phyloP scores from a whole-genome alignment of 2,113 vertebrate species.

The Brachypodius melanocephalos region DNA sequence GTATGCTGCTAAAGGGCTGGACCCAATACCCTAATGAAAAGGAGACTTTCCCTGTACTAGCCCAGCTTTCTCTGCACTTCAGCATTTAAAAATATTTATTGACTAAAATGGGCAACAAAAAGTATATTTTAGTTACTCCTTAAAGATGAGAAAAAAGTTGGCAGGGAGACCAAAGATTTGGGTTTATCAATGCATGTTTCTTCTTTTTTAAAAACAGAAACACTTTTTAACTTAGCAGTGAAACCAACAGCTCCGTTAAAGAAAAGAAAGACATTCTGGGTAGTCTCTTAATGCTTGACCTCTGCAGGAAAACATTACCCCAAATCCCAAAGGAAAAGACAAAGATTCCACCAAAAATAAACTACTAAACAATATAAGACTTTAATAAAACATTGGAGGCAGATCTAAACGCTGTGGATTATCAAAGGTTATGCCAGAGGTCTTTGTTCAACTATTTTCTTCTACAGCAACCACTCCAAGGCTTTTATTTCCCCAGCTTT shows the following conservation, averaged over 20 bases:
- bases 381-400: constrained; percentile 28
- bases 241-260: background rate
- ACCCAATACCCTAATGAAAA: background rate
- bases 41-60: background rate
- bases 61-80: background rate
- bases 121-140: background rate
- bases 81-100: background rate
- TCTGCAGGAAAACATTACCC: constrained; percentile 3
- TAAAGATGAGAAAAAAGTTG: background rate
- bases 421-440: background rate
- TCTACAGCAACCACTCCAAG: background rate
- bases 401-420: background rate
- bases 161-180: background rate
- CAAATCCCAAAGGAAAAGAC: constrained; percentile 20
- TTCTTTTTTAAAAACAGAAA: background rate
- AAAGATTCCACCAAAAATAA: constrained; percentile 47
- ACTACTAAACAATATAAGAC: constrained; percentile 28
- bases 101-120: background rate
- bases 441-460: background rate
- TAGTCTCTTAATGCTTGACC: constrained; percentile 14
- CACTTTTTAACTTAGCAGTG: background rate
- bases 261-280: background rate
- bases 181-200: background rate
- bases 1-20: background rate
- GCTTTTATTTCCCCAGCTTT: background rate